Conservation (phyloP, 2,888 invertebrate genomes). For the Papilio protenor region DNA sequence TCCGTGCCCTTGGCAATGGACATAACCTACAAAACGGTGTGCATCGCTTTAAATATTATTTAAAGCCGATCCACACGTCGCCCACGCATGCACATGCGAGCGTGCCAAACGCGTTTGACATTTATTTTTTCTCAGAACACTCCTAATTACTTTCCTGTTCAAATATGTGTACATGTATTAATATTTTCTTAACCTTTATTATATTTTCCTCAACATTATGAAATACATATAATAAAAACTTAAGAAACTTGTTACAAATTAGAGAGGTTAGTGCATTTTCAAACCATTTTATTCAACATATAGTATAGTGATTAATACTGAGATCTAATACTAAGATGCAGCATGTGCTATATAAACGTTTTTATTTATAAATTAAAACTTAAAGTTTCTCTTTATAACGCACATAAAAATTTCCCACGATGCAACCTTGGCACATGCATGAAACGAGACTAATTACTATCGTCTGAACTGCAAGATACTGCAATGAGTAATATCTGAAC, state of each 20-base stretch:
- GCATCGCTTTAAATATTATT: not conserved
- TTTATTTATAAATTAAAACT: not conserved
- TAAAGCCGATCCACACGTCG: not conserved
- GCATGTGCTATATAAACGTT: not conserved
- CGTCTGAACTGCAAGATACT: not conserved
- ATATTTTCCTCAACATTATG: too few relatives aligned
- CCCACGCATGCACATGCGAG: not conserved
- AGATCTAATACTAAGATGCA: too few relatives aligned
- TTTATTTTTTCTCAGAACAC: not conserved
- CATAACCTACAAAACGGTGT: not conserved
- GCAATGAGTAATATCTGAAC: slow-evolving; percentile 12
- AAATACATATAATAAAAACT: too few relatives aligned
- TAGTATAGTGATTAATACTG: too few relatives aligned
- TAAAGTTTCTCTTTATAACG: not conserved
- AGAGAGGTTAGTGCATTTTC: too few relatives aligned
- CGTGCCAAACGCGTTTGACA: not conserved
- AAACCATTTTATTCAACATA: too few relatives aligned
- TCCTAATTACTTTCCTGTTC: not conserved
- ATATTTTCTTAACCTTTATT: too few relatives aligned
- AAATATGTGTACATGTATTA: not conserved
- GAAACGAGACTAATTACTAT: not conserved
- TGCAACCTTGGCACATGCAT: not conserved
- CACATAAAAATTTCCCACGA: slow-evolving; percentile 4
- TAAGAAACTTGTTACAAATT: not conserved
- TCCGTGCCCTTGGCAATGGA: not conserved